Base-by-base conservation (phyloP, 2,113 vertebrate genomes). In the rat (Rattus norvegicus) region DNA sequence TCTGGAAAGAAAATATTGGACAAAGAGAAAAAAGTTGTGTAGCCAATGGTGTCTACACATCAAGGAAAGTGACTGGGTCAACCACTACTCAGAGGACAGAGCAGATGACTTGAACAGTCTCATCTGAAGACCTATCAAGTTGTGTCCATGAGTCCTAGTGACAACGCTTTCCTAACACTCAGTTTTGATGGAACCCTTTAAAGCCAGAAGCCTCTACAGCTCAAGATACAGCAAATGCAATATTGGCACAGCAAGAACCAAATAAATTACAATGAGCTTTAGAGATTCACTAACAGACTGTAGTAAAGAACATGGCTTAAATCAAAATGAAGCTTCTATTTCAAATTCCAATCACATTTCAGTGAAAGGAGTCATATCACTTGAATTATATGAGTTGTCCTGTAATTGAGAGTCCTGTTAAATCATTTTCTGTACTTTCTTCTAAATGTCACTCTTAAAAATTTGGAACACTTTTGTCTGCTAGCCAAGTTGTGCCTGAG, bases 41-140 rank as follows among this genome's bases (percentile, higher is more conserved):
- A 97, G 24, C 7, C 94, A 30, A n/a, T 79, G 36, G 56, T 52
- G 73, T 88, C 98, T 67, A 67, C 1, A 1, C 59, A 11, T 86
- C 94, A 2, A 5, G 80, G 72, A 98, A 98, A 96, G 56, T 97
- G 43, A 98, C 98, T 84, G 98, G 98, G 97, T 97, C 98, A 28
- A 94, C 98, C 0, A 1, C 98, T 24, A 30, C 47, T 43, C 94
- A 97, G 67, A 93, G 96, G 39, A 93, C 97, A 12, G 98, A 95
- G 33, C 98, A 98, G 93, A 10, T 47, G 75, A 39, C 84, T 63
- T 97, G 92, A 92, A 36, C 97, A 20, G 17, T 93, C 63, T 70
- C 87, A 0, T 73, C 95, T 26, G 28, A 69, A 69, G 30, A 69
- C 30, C 65, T 14, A 69, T 33, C 11, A 33, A 69, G 65, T 33